Evolutionary conservation across 2,113 vertebrate genomes (phyloP).

Genomic region (Anhinga anhinga): DNA sequence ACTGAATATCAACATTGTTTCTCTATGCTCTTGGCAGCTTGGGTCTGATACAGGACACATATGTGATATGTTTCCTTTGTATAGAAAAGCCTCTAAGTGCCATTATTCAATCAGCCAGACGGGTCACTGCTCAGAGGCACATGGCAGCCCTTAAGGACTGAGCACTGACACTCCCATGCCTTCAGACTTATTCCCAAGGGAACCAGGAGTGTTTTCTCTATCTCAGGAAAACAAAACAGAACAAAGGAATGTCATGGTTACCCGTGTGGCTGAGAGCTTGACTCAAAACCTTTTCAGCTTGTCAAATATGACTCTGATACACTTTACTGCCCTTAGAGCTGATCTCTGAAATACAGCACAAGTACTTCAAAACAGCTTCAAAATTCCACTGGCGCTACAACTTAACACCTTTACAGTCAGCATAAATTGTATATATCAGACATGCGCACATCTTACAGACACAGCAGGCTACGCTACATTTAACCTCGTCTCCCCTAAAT

Average conservation of each 20-base stretch:
- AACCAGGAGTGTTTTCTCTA: neutral
- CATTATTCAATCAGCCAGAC: neutral
- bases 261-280: fast-evolving
- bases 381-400: neutral
- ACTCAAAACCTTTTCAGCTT: neutral
- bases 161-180: neutral
- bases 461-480: neutral
- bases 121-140: neutral
- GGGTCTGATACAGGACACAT: fast-evolving
- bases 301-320: neutral
- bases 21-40: neutral
- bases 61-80: neutral
- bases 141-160: neutral
- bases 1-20: neutral
- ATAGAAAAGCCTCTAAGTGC: neutral
- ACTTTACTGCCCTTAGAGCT: neutral
- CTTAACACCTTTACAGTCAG: neutral
- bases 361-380: neutral
- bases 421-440: neutral
- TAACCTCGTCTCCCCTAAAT: neutral
- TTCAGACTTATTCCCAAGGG: neutral
- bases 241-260: neutral
- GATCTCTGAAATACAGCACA: neutral
- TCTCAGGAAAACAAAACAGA: neutral
- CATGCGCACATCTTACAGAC: neutral